phyloP scores from a whole-genome alignment of 2,888 invertebrate genomes.

The Lottia gigantea region DNA sequence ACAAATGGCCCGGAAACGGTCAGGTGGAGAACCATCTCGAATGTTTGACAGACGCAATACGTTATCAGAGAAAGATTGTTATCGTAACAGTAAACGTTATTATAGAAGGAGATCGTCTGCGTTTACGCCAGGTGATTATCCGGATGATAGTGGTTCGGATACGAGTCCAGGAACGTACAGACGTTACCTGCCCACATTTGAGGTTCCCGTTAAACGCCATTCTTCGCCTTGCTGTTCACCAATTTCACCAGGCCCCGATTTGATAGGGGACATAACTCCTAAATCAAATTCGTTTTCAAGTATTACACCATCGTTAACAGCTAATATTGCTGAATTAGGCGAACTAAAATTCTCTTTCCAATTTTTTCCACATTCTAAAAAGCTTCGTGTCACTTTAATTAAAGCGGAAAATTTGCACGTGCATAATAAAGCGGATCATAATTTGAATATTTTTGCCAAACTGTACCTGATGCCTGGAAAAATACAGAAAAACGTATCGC shows the following conservation, averaged over 20 bases:
- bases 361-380: constrained; percentile 66
- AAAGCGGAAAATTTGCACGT: constrained; percentile 62
- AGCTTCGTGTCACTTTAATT: constrained; percentile 66
- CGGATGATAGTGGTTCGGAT: constrained; percentile 8
- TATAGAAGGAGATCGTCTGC: constrained; percentile 1
- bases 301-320: constrained; percentile 11
- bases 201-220: constrained; percentile 41
- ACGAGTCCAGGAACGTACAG: constrained; percentile 6
- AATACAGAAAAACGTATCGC: constrained; percentile 63
- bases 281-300: constrained; percentile 23
- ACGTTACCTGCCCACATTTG: constrained; percentile 23
- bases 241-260: constrained; percentile 16
- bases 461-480: constrained; percentile 69
- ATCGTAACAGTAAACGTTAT: constrained; percentile 7
- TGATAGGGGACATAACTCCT: constrained; percentile 23
- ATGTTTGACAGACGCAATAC: background rate
- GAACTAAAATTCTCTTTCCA: constrained; percentile 66
- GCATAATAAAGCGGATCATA: constrained; percentile 57
- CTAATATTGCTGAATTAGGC: constrained; percentile 49
- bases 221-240: constrained; percentile 44
- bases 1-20: background rate
- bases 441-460: constrained; percentile 66
- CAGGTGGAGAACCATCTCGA: background rate
- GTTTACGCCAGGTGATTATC: background rate
- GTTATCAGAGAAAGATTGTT: constrained; percentile 6